Evolutionary conservation across 1,140 invertebrate genomes (phyloP).

Genomic region (Procambarus clarkii): DNA sequence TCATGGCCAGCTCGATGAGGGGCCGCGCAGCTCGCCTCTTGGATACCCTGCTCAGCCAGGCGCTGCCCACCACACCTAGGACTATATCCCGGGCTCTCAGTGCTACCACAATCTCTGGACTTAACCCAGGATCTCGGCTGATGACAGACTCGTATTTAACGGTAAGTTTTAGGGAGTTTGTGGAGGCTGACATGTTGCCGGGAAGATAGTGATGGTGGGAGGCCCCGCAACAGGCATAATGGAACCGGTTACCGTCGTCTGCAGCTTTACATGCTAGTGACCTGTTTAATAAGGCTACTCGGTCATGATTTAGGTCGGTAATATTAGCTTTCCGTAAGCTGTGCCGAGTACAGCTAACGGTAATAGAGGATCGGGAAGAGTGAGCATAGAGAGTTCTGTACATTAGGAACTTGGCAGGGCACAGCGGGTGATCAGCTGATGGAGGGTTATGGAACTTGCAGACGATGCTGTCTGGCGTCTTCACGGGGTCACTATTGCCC

Average conservation of each 20-base stretch:
- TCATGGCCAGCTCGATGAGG: constrained; percentile 36
- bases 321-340: neutral
- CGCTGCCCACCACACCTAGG: neutral
- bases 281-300: neutral
- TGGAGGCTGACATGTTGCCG: no score
- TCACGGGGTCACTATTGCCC: neutral
- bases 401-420: neutral
- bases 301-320: neutral
- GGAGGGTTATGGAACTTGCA: constrained; percentile 4
- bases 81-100: neutral
- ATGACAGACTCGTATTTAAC: neutral
- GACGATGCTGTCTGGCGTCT: neutral
- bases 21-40: constrained; percentile 26
- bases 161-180: neutral
- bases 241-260: constrained; percentile 19
- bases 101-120: constrained; percentile 1
- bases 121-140: constrained; percentile 6
- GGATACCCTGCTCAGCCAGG: constrained; percentile 2
- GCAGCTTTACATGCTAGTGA: neutral
- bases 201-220: neutral
- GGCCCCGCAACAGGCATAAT: neutral
- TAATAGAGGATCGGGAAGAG: neutral
- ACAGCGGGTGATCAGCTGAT: constrained; percentile 3
- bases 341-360: neutral
- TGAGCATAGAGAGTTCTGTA: neutral